A percentile compares a stretch with the other conserved stretches of the same genome.
Conservation (phyloP, 2,113 vertebrate species). For the pig (Sus scrofa) region T2T-Sscrofa CM000823.6:35743001-35743500, state of each 20-base stretch:
- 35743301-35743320: constrained; percentile 70
- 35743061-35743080: background rate
- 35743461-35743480: constrained; percentile 63
- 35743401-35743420: constrained; percentile 89
- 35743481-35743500: constrained; percentile 73
- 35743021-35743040: no score
- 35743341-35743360: constrained; percentile 61
- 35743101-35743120: background rate
- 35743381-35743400: constrained; percentile 86
- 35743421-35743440: constrained; percentile 82
- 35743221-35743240: rapidly evolving
- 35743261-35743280: rapidly evolving
- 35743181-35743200: background rate
- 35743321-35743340: background rate
- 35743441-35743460: constrained; percentile 74
- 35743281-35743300: constrained; percentile 59
- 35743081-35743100: background rate
- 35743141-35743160: constrained; percentile 8
- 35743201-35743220: background rate
- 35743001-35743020: no score
- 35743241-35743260: background rate
- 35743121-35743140: background rate
- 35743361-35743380: constrained; percentile 79
- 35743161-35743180: background rate
- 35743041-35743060: no score